Evolutionary conservation across 2,113 vertebrate species (phyloP).

Genomic region (Apodemus speciosus): DNA sequence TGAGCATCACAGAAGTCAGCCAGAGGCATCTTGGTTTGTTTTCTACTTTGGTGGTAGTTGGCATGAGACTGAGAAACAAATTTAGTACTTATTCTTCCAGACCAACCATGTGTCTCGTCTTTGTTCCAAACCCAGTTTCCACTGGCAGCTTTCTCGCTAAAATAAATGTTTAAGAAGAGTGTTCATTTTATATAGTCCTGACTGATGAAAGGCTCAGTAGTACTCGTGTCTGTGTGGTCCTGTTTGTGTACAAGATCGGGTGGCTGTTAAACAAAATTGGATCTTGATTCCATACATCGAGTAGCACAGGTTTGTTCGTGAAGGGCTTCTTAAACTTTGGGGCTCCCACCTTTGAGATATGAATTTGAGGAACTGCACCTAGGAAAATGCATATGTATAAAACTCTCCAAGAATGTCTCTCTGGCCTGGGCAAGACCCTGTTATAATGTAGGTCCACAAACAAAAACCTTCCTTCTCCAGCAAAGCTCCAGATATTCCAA

Average conservation of each 20-base stretch:
- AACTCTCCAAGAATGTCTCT: background rate
- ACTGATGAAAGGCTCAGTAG: constrained; percentile 42
- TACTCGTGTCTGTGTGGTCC: constrained; percentile 21
- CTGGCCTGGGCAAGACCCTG: background rate
- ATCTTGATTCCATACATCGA: background rate
- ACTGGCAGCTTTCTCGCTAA: constrained; percentile 42
- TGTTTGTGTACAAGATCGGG: constrained; percentile 4
- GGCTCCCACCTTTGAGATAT: background rate
- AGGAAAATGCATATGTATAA: background rate
- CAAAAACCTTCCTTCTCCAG: background rate
- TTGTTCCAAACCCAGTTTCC: constrained; percentile 47
- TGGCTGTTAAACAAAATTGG: constrained; percentile 30
- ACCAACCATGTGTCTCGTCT: constrained; percentile 5
- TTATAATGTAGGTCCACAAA: background rate
- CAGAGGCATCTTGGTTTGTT: constrained; percentile 29
- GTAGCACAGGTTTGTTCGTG: constrained; percentile 33
- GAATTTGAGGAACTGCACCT: background rate
- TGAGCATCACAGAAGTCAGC: constrained; percentile 14
- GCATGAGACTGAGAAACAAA: constrained; percentile 18
- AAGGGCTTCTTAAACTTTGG: background rate
- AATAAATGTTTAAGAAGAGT: constrained; percentile 40
- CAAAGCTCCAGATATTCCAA: constrained; percentile 17
- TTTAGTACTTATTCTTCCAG: constrained; percentile 34
- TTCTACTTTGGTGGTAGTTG: background rate
- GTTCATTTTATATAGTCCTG: constrained; percentile 46